Evolutionary conservation across 1,140 invertebrate species (phyloP).

Genomic region (Bicyclus anynana): DNA sequence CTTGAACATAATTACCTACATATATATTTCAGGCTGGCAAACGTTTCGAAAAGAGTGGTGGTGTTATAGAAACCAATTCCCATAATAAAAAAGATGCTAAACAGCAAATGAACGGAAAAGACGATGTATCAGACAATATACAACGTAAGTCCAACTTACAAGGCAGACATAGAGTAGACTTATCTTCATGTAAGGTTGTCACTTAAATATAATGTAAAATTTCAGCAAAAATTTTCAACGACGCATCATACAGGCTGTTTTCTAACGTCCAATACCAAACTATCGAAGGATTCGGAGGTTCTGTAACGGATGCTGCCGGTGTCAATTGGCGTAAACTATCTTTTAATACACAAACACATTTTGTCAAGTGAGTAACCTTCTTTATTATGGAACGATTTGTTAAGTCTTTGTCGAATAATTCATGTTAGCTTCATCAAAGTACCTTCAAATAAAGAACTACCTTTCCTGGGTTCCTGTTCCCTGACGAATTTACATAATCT

Average conservation of each 20-base stretch:
- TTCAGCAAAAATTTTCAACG: conserved; percentile 1
- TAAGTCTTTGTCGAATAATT: neutral
- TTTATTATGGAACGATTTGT: no score
- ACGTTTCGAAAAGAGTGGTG: conserved; percentile 48
- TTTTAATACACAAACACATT: conserved; percentile 37
- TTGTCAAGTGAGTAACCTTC: conserved; percentile 48
- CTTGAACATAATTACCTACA: neutral
- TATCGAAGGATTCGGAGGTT: conserved; percentile 90
- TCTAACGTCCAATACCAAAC: conserved; percentile 75
- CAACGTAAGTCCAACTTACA: neutral
- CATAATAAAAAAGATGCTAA: neutral
- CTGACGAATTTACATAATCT: no score
- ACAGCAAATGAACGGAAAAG: conserved; percentile 5
- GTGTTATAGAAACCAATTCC: conserved; percentile 5
- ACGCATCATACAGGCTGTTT: conserved; percentile 31
- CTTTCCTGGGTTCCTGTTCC: no score
- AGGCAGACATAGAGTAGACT: no score
- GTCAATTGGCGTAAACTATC: conserved; percentile 80
- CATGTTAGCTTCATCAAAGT: no score
- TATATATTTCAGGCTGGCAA: conserved; percentile 44
- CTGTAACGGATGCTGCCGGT: conserved; percentile 91
- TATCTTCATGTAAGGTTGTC: no score
- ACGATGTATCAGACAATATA: conserved; percentile 10
- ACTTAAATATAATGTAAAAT: no score
- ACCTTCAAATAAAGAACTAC: no score